phyloP scores from a whole-genome alignment of 2,113 vertebrate genomes.

The Pseudolaguvia tuberculata region DNA sequence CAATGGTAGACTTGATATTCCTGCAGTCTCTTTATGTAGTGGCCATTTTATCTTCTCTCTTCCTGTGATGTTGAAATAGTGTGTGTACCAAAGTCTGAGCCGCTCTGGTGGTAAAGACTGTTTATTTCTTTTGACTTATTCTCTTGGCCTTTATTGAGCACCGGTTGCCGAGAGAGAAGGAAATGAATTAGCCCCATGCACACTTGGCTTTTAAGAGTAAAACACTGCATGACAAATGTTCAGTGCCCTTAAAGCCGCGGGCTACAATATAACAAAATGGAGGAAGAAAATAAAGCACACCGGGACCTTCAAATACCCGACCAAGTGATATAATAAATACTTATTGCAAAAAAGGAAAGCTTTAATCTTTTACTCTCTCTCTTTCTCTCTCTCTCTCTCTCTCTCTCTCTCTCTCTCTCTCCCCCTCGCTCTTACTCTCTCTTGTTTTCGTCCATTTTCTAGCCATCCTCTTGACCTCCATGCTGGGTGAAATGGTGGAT shows the following conservation, averaged over 20 bases:
- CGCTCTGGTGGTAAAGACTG: constrained; percentile 37
- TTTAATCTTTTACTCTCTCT: constrained; percentile 53
- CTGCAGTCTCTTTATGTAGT: neutral
- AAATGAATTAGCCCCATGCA: constrained; percentile 66
- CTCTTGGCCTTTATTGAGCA: constrained; percentile 63
- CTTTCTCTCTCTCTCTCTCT: constrained; percentile 27
- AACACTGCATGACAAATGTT: constrained; percentile 64
- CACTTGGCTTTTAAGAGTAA: constrained; percentile 65
- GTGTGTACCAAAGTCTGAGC: constrained; percentile 9
- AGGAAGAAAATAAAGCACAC: constrained; percentile 54
- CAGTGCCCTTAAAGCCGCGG: constrained; percentile 57
- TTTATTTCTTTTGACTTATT: constrained; percentile 59
- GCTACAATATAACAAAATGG: constrained; percentile 70
- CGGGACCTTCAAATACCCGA: constrained; percentile 60
- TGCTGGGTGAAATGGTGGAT: constrained; percentile 48
- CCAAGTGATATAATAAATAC: constrained; percentile 49
- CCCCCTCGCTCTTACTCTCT: too few species aligned
- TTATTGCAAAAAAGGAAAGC: constrained; percentile 55
- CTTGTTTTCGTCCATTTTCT: constrained; percentile 21
- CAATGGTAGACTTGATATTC: too few species aligned
- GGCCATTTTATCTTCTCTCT: neutral
- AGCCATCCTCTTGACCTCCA: constrained; percentile 20
- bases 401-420: constrained; percentile 30
- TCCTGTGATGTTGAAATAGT: constrained; percentile 29
- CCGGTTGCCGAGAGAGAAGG: constrained; percentile 54